Evolutionary conservation across 1,140 invertebrate genomes (phyloP).

Genomic region (Galendromus occidentalis): DNA sequence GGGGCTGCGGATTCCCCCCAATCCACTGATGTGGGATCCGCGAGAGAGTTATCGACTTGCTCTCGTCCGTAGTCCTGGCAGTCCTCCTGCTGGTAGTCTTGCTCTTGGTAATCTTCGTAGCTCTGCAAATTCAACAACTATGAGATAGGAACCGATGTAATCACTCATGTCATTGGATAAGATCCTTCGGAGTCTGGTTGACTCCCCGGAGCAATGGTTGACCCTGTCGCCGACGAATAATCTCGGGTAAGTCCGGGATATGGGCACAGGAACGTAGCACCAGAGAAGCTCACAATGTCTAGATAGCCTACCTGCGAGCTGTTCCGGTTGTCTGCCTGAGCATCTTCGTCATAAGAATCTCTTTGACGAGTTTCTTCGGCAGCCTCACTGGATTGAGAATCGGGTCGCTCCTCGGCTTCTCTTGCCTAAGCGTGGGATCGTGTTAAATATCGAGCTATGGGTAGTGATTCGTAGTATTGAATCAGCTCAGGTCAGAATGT

Average conservation of each 20-base stretch:
- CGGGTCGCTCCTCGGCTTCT: conserved; percentile 8
- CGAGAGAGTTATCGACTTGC: neutral
- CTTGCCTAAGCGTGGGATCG: neutral
- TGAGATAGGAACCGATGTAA: neutral
- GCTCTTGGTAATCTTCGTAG: conserved; percentile 5
- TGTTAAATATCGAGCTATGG: too few relatives aligned
- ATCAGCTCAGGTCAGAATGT: too few relatives aligned
- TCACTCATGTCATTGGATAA: neutral
- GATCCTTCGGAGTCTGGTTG: neutral
- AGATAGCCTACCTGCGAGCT: conserved; percentile 10
- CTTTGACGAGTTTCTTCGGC: neutral
- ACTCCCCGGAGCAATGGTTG: neutral
- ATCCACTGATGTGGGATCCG: conserved; percentile 52
- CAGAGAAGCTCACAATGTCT: too few relatives aligned
- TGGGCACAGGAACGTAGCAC: too few relatives aligned
- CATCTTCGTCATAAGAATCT: neutral
- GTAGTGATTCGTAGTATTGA: too few relatives aligned
- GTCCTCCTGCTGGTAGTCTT: neutral
- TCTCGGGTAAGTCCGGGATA: neutral
- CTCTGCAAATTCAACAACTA: neutral
- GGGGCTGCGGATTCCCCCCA: conserved; percentile 43
- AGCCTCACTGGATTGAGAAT: neutral
- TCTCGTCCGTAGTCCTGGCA: neutral
- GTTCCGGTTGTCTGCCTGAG: neutral
- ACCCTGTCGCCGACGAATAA: neutral